A percentile compares a stretch with the other conserved stretches of the same genome.
These are phyloP conservation scores for Cynopterus sphinx DNA, from an alignment of 2,797 vertebrate genomes.

Conservation along the genomic window DNA sequence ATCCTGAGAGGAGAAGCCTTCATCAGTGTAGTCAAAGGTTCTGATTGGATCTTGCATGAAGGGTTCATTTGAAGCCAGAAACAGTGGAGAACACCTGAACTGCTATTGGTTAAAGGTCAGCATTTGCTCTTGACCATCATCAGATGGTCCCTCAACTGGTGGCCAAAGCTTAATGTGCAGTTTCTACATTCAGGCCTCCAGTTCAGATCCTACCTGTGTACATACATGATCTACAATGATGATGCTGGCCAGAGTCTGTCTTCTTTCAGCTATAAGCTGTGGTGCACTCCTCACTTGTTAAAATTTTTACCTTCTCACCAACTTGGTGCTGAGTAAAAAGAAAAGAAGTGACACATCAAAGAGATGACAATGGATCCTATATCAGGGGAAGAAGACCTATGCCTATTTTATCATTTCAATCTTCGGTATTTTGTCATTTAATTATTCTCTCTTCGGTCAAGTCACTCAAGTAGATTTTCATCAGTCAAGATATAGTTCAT, in stretches of 20 bases:
- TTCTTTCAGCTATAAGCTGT: not conserved
- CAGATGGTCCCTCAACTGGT: not conserved
- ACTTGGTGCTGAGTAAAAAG: not conserved
- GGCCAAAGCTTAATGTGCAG: accelerated
- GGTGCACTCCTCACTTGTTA: accelerated
- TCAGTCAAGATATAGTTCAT: not conserved
- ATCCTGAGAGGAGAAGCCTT: not conserved
- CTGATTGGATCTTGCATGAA: not conserved
- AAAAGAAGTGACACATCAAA: not conserved
- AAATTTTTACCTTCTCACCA: not conserved
- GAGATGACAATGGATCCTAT: not conserved
- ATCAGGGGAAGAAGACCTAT: not conserved
- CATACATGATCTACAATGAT: not conserved
- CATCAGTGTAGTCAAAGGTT: not conserved
- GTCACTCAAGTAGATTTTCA: not conserved
- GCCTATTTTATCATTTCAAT: not conserved
- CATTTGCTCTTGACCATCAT: not conserved
- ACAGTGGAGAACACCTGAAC: not conserved
- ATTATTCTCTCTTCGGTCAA: not conserved
- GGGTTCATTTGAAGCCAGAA: not conserved
- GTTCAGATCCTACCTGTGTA: not conserved
- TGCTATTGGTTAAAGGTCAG: not conserved
- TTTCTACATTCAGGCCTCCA: not conserved
- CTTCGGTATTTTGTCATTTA: not conserved
- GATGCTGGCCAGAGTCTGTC: not conserved